Conservation (phyloP, 37 sponge, comb jelly and placozoan genomes). For the Halisarca cf. caerulea region DNA sequence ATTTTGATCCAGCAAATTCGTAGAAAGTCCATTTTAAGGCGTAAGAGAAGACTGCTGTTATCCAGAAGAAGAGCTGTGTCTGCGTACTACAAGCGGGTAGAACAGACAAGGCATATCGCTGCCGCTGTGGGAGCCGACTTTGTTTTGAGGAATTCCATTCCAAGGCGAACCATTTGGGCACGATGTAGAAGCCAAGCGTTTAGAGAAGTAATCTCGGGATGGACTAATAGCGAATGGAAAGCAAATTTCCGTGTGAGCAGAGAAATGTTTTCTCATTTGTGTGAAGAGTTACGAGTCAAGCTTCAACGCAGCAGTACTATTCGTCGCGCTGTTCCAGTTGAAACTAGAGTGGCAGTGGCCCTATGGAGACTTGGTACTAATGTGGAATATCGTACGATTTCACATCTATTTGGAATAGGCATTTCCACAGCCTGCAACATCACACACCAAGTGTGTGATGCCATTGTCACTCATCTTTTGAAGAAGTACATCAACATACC, state of each 20-base stretch:
- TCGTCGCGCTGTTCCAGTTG: constrained; percentile 17
- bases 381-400: constrained; percentile 43
- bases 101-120: no score
- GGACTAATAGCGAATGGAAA: no score
- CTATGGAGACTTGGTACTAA: constrained; percentile 50
- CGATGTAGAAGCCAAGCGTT: no score
- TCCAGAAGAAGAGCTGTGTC: no score
- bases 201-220: no score
- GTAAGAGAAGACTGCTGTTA: no score
- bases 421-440: constrained; percentile 42
- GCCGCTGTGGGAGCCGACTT: no score
- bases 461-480: background rate
- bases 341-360: constrained; percentile 41
- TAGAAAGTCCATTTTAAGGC: no score
- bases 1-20: no score
- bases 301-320: background rate
- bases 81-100: no score
- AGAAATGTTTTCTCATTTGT: background rate
- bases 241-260: constrained; percentile 10
- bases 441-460: background rate
- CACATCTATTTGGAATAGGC: constrained; percentile 43
- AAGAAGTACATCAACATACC: background rate
- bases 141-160: no score
- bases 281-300: background rate
- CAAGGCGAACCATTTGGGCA: no score